Base-by-base conservation (phyloP, 2,113 vertebrate genomes). In the Lasiurus borealis region DNA sequence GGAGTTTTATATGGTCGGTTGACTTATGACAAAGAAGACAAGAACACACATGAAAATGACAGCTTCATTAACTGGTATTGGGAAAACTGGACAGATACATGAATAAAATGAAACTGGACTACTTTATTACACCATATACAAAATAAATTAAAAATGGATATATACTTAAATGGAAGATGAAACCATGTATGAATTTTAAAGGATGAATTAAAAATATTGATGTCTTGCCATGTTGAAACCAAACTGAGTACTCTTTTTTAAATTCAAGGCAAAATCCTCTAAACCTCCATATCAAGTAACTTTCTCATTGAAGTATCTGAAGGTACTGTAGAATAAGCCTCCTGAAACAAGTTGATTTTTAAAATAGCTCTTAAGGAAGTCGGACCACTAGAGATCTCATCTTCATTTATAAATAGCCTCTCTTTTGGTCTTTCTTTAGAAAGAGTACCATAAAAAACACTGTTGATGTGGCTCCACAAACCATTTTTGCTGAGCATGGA, bases 241-340 rank as follows among this genome's bases (percentile, higher is more conserved):
- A 89, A 48, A 16, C 31, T 73, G 7, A 86, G 85, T 54, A 21
- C 6, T 85, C 29, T 23, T 16, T 82, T 72, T 84, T 85, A 83
- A 95, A 69, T 84, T 93, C 19, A 66, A 83, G 50, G 10, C 44
- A 92, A 90, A 85, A 40, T n/a, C 25, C 16, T 81, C 18, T 3
- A 7, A 88, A 76, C 18, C 16, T 88, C 21, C 29, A 50, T 48
- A 90, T 64, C 27, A 78, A 92, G 23, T 80, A 48, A 84, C 1
- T 81, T 80, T 75, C 27, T 59, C 14, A 80, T 54, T 85, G 31
- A 46, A 15, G 75, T 93, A 25, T 0, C 18, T 85, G 29, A 84
- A 69, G 15, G 14, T 23, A 81, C 36, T 66, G 18, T 46, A 72
- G 48, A 78, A n/a, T 40, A 82, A 95, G 50, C 3, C 16, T 92